Base-by-base conservation (phyloP, 2,113 vertebrate genomes). In the Burhinus oedicnemus region DNA sequence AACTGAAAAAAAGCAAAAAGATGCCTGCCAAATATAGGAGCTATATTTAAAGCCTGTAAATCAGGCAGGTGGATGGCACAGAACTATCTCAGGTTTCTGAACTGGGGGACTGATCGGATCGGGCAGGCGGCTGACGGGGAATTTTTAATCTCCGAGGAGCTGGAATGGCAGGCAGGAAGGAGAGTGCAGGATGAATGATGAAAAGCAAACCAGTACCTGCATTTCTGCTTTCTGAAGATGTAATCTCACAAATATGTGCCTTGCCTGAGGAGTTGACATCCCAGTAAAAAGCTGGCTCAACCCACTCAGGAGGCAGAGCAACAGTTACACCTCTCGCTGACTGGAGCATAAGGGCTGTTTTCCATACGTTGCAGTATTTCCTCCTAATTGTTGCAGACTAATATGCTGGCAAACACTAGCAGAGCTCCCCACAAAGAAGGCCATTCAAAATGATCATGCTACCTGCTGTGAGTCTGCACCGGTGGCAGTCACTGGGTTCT, bases 171-270 rank as follows among this genome's bases (percentile, higher is more conserved):
- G 83, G 62, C 60, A 84, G 77, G 76, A 95, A 78, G 64, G 38
- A 58, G 15, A 95, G 71, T 7, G 19, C 34, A 78, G 76, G 42
- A 51, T 45, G 55, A 84, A 71, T 75, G 54, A 83, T 78, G 65
- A 81, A 91, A 94, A 96, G 89, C 72, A 95, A 91, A 95, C 17
- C 55, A 49, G 64, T 62, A 95, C 68, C 72, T 94, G 86, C 83
- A 78, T 70, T 91, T 87, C 89, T 84, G 72, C 87, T 84, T 95
- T 84, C 70, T 55, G 89, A 87, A 90, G 83, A 91, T 47, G 51
- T 78, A 87, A 89, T 89, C 77, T 91, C 89, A 87, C 91, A 95
- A 84, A 81, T 82, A 95, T 21, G 32, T 61, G 51, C 58, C 75
- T 93, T 95, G 96, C 95, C 93, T 60, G 74, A 80, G 84, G 90